Evolutionary conservation across 1,140 invertebrate genomes (phyloP), one percentile per base, ranked within the genome.

Genomic region (Drosophila miranda): DNA sequence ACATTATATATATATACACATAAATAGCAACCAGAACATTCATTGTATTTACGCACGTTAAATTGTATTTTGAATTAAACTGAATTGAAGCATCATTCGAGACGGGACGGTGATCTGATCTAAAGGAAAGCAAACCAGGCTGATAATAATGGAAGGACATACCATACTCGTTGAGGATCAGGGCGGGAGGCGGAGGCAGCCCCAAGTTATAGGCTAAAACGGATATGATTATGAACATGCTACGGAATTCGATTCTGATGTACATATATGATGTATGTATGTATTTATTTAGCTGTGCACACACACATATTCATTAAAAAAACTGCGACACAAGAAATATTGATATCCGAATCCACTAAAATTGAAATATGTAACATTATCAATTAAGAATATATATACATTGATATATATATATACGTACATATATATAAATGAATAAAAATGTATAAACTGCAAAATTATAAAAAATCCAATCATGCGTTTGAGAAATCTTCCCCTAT

Each of bases 361-460:
- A 80, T 86, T 54, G 72, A 84, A 73, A 60, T 86, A 84, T 86
- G 81, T 70, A 77, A 86, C 74, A 70, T 59, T 77, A 80, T 51
- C 50, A 56, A 71, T 62, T 86, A 86, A 87, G 82, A 50, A 71
- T 57, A 70, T 26, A 26, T 26, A 26, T 26, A 26, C 4, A 26
- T 26, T 26, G 23, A 75, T 57, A 70, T 26, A 26, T 26, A 26
- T 26, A 26, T 23, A 71, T 64, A 70, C 16, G 16, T 23, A 23
- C 0, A 5, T 26, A 26, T 23, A 71, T 57, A 70, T 54, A 61
- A 72, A 71, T 60, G 42, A 75, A 78, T 72, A 81, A 81, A 86
- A 82, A 87, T 87, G 75, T 87, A 82, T 87, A 87, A 87, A 87
- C 87, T 83, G 82, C 82, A 87, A 87, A 87, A 82, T 88, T 87